Conservation (phyloP, 2,888 invertebrate species). For the Scaptomyza caliginosa region DNA sequence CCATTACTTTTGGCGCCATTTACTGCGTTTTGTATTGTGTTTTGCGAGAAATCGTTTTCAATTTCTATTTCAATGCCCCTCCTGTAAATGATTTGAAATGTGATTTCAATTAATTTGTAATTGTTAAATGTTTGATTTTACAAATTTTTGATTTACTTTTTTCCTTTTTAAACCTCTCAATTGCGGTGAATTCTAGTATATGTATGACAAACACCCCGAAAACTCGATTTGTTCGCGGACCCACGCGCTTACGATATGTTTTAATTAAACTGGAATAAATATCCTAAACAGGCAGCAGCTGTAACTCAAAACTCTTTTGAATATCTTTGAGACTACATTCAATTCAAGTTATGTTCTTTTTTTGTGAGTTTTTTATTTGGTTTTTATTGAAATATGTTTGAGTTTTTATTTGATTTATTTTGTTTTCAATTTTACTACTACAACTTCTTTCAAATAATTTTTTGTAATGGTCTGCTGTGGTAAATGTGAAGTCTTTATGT, state of each 20-base stretch:
- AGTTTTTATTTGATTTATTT: too few relatives aligned
- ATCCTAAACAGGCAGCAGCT: constrained; percentile 43
- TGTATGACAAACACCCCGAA: constrained; percentile 34
- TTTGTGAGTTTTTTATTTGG: constrained; percentile 24
- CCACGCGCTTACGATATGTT: constrained; percentile 23
- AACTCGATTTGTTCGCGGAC: constrained; percentile 33
- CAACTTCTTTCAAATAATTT: constrained; percentile 81
- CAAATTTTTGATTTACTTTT: constrained; percentile 23
- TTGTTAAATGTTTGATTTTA: constrained; percentile 40
- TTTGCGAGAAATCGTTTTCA: constrained; percentile 46
- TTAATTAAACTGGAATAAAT: constrained; percentile 31
- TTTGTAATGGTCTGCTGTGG: constrained; percentile 85
- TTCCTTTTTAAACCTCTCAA: constrained; percentile 36
- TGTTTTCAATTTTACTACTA: constrained; percentile 63
- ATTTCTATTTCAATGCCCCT: constrained; percentile 36
- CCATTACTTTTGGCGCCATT: constrained; percentile 55
- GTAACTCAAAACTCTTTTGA: constrained; percentile 32
- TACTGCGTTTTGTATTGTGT: constrained; percentile 50
- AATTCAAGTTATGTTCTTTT: constrained; percentile 31
- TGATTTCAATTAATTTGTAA: constrained; percentile 17
- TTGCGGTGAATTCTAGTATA: constrained; percentile 68
- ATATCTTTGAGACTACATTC: constrained; percentile 45
- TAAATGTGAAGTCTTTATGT: constrained; percentile 87
- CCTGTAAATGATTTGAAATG: constrained; percentile 35
- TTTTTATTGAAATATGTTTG: constrained; percentile 23